Evolutionary conservation across 2,797 vertebrate genomes (phyloP), one percentile per base, ranked within the genome.

Genomic region (Neomorphus geoffroyi): DNA sequence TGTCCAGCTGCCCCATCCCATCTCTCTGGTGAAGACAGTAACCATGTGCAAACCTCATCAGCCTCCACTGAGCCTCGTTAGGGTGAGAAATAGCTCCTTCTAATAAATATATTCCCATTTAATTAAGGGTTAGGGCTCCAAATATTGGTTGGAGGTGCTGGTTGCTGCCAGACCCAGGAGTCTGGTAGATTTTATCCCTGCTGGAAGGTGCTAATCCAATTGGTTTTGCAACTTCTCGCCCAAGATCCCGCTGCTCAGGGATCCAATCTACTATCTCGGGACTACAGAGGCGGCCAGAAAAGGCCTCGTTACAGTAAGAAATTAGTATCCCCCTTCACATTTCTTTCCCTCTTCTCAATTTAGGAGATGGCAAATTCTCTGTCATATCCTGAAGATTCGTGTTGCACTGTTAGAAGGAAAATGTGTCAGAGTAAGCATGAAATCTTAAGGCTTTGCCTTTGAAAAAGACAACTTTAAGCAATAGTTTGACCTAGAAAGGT

Each of bases 401-500:
- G 14, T 72, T 84, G 58, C 69, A 83, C 65, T 87, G 72, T 78
- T 60, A 83, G 85, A 91, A 95, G 86, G 82, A 95, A 97, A 96
- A 96, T 53, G 67, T 92, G 90, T 87, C 94, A 88, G 86, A 78
- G 41, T 86, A 94, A 97, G 93, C 71, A 53, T 5, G 84, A 94
- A 90, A 90, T 91, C 24, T 30, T 23, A 69, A 1, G 64, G 92
- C 33, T 70, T 93, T 95, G 84, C 54, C 80, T 83, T 91, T 67
- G 32, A 58, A 65, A 80, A 67, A 65, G 32, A 64, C 91, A 86
- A 91, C 94, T 96, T 97, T 94, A 96, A 97, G 96, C 91, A 91
- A 83, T 41, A 88, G 88, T 97, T 96, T 97, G 97, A 97, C 98
- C 97, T 97, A 98, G 95, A 98, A 97, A 98, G 93, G 77, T 71